A percentile compares a stretch with the other conserved stretches of the same genome.
These are phyloP conservation scores for Plodia interpunctella DNA, from an alignment of 1,140 invertebrate genomes.

Conservation along the genomic window DNA sequence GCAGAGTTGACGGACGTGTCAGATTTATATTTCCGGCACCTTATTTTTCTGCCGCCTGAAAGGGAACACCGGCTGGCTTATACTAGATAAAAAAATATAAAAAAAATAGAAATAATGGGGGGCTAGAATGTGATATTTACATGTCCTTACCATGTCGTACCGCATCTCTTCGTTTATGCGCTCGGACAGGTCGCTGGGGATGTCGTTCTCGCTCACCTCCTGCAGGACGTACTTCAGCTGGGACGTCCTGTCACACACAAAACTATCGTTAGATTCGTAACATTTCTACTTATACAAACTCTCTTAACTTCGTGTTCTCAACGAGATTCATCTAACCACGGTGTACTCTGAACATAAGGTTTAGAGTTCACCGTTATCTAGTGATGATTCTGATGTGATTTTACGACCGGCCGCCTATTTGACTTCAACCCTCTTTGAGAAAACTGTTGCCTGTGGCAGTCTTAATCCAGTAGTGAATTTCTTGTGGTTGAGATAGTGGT, in stretches of 20 bases:
- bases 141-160: conserved; percentile 88
- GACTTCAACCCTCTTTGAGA: no score
- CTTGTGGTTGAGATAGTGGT: no score
- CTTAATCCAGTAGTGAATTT: no score
- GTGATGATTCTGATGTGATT: no score
- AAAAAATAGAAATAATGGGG: conserved; percentile 32
- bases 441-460: no score
- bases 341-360: no score
- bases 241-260: conserved; percentile 49
- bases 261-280: no score
- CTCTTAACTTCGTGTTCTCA: no score
- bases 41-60: conserved; percentile 73
- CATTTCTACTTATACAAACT: no score
- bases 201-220: conserved; percentile 93
- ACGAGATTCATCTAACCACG: no score
- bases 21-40: conserved; percentile 63
- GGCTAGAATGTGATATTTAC: conserved; percentile 59
- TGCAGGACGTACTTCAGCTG: conserved; percentile 70
- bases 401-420: no score
- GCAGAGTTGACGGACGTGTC: conserved; percentile 61
- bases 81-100: conserved; percentile 32
- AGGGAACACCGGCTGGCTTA: conserved; percentile 34
- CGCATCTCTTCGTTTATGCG: conserved; percentile 95
- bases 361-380: no score
- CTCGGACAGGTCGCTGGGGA: conserved; percentile 91